Evolutionary conservation across 2,113 vertebrate species (phyloP), one percentile per base, ranked within the genome.

Genomic region (Collichthys lucidus): DNA sequence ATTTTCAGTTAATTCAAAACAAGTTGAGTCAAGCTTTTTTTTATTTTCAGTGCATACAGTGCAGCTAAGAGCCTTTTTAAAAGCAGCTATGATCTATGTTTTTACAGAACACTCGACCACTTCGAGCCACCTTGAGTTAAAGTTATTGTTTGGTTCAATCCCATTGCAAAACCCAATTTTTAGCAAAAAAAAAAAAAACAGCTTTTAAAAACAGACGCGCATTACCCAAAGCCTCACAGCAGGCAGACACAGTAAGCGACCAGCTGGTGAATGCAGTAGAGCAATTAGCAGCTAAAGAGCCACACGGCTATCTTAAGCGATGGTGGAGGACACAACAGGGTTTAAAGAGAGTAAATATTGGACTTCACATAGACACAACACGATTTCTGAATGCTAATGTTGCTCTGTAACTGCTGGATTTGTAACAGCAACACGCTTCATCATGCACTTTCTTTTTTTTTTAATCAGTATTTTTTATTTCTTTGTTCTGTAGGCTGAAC

Each of bases 401-500:
- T 61, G n/a, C 19, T 35, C 19, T 11, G 1, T 11, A 19, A 20
- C 14, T 19, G 20, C 22, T 63, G 19, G 3, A 26, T 50, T 5
- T 60, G 29, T 69, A 42, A 60, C 31, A 42, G 6, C 11, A 6
- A 62, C 50, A 53, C n/a, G 20, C 20, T n/a, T 47, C 47, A 40
- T 50, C 26, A 11, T 31, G n/a, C 31, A 29, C 42, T 69, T 50
- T 42, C 11, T 47, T 60, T 0, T 46, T 46, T 69, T 14, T 20
- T 5, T 52, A 12, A 67, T 56, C 11, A 4, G 0, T 60, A 5
- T 78, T 62, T 15, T 70, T 57, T 31, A 10, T 14, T 3, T 6
- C 19, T 56, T 56, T 82, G n/a, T 79, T 52, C 5, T 29, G 1
- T 83, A 99, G 98, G 91, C 86, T 99, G 70, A 95, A 94, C 87